Evolutionary conservation across 1,140 invertebrate genomes (phyloP).

Genomic region (Ganaspis sp.): DNA sequence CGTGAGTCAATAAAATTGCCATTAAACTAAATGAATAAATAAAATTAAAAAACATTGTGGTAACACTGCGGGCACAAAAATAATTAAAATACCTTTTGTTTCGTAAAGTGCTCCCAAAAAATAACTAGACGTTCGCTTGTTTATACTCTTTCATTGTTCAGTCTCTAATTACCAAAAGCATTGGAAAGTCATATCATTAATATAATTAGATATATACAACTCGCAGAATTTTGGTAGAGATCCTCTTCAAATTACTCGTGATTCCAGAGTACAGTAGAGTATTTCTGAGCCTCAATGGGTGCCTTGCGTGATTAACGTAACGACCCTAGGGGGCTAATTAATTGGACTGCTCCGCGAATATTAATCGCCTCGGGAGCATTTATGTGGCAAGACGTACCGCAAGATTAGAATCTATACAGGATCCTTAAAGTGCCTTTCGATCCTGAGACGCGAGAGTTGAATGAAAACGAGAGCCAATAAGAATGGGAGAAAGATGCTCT

Average conservation of each 20-base stretch:
- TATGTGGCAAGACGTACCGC: constrained; percentile 25
- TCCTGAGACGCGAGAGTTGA: constrained; percentile 1
- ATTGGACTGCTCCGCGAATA: constrained; percentile 22
- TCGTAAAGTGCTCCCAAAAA: no score
- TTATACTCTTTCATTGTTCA: no score
- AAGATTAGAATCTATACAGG: constrained; percentile 25
- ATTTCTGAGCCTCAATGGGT: constrained; percentile 2
- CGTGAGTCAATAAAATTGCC: no score
- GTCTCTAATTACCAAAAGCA: no score
- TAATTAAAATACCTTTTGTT: no score
- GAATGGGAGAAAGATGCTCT: background rate
- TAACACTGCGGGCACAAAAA: no score
- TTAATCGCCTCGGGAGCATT: constrained; percentile 9
- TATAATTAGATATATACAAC: constrained; percentile 6
- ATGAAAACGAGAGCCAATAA: background rate
- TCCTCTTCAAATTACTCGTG: background rate
- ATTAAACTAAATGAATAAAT: no score
- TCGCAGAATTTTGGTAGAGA: background rate
- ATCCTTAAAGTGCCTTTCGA: background rate
- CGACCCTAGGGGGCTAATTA: constrained; percentile 1
- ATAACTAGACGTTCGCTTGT: no score
- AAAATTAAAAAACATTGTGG: no score
- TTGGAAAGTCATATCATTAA: no score
- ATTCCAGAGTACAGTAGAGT: background rate
- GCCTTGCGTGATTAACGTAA: constrained; percentile 27